Base-by-base conservation (phyloP, 2,113 vertebrate genomes). In the Ornithorhynchus anatinus region DNA sequence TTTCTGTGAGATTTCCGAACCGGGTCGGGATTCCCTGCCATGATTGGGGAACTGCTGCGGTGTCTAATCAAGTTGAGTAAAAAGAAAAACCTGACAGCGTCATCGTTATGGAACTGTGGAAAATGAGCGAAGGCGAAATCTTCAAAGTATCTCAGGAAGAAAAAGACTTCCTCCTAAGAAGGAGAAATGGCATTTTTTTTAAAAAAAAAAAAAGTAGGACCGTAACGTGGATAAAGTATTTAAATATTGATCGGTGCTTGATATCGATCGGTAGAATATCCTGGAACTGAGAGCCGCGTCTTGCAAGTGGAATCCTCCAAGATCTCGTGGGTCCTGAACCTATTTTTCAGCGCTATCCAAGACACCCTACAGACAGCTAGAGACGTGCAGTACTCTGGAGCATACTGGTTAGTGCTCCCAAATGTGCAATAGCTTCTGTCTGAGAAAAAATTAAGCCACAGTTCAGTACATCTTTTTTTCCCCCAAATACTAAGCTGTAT, bases 361-460 rank as follows among this genome's bases (percentile, higher is more conserved):
- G 63, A 69, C 45, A 84, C 53, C 79, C 61, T 12, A 71, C 89
- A 90, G 89, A 92, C 92, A 86, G 90, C 89, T 84, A 84, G 89
- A 90, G 85, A 90, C 56, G 75, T 83, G 56, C 67, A 79, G 80
- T 89, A 37, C 85, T 48, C 9, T 75, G 92, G 94, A 94, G 91
- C 90, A 94, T 90, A 91, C 92, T 89, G 88, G 91, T 89, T 90
- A 91, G 82, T 72, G 90, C 88, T 93, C 88, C 89, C 78, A 81
- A 67, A 91, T 70, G 95, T 96, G 95, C 93, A 92, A 95, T 95
- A 95, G 93, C 89, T 92, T 95, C 80, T 92, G 71, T 88, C 87
- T 91, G 89, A 91, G 90, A 90, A 63, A 83, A 57, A 90, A 78
- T 87, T 85, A 80, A 87, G 85, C 71, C 90, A 81, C 81, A 69